These are phyloP conservation scores for Cyprinus carpio DNA, from an alignment of 2,113 vertebrate genomes.

Conservation along the genomic window DNA sequence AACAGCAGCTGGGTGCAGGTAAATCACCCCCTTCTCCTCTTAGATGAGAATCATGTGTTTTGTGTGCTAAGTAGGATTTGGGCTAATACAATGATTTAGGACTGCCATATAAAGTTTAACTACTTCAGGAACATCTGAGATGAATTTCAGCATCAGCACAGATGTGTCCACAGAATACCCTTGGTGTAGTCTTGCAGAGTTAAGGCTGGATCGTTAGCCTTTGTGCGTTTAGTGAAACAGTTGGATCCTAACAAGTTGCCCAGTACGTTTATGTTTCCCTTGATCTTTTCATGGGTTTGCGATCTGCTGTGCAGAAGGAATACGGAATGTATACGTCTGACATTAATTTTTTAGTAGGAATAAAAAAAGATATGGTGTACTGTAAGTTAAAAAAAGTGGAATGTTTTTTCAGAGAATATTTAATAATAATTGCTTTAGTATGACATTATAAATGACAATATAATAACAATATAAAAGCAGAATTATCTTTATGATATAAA, in stretches of 20 bases:
- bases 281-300: not conserved
- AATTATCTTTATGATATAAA: not conserved
- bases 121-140: slow-evolving; percentile 30
- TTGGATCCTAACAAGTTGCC: not conserved
- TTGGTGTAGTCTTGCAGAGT: not conserved
- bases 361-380: not conserved
- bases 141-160: slow-evolving; percentile 23
- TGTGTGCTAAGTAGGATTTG: slow-evolving; percentile 38
- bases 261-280: not conserved
- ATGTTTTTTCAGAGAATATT: not conserved
- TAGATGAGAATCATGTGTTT: slow-evolving; percentile 20
- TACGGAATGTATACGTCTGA: not conserved
- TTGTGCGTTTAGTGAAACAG: not conserved
- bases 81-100: slow-evolving; percentile 26
- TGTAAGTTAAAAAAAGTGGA: not conserved
- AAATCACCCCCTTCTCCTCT: slow-evolving; percentile 11
- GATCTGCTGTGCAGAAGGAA: not conserved
- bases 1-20: slow-evolving; percentile 46
- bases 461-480: not conserved
- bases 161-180: slow-evolving; percentile 20
- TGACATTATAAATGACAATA: not conserved
- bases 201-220: not conserved
- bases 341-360: not conserved
- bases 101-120: slow-evolving; percentile 23
- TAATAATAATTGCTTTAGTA: not conserved